These are phyloP conservation scores for Teleogryllus occipitalis DNA, from an alignment of 1,140 invertebrate species.

Conservation along the genomic window DNA sequence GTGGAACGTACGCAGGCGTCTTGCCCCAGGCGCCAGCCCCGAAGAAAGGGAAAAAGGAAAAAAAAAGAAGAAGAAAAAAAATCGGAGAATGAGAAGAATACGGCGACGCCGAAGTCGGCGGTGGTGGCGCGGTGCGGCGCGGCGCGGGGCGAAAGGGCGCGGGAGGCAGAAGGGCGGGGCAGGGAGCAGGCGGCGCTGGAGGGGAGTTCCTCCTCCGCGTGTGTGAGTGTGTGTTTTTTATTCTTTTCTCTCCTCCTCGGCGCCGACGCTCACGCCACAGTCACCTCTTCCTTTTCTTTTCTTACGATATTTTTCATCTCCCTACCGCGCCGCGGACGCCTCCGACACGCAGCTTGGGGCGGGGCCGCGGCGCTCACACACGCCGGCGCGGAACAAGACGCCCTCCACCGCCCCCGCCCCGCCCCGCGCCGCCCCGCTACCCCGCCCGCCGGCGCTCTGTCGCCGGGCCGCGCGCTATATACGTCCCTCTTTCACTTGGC, in stretches of 20 bases:
- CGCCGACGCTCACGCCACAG: neutral
- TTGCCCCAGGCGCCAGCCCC: neutral
- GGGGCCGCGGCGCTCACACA: too few relatives aligned
- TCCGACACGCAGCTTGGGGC: too few relatives aligned
- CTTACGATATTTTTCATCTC: conserved; percentile 16
- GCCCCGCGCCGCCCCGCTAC: neutral
- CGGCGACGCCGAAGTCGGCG: too few relatives aligned
- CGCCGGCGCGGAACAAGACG: too few relatives aligned
- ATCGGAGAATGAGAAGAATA: too few relatives aligned
- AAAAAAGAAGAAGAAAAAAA: conserved; percentile 8
- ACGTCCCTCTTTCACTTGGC: too few relatives aligned
- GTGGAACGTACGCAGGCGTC: conserved; percentile 11
- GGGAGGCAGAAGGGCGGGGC: too few relatives aligned
- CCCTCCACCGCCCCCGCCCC: neutral
- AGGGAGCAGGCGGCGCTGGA: too few relatives aligned
- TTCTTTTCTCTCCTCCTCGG: neutral
- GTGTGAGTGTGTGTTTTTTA: conserved; percentile 10
- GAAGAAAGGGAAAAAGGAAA: neutral
- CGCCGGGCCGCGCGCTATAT: too few relatives aligned
- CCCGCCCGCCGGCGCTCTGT: neutral
- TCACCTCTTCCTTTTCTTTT: neutral
- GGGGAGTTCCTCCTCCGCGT: too few relatives aligned
- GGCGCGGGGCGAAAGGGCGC: too few relatives aligned
- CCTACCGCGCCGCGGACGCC: neutral
- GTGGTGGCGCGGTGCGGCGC: too few relatives aligned